Base-by-base conservation (phyloP, 1,140 invertebrate genomes). In the Caenorhabditis latens region DNA sequence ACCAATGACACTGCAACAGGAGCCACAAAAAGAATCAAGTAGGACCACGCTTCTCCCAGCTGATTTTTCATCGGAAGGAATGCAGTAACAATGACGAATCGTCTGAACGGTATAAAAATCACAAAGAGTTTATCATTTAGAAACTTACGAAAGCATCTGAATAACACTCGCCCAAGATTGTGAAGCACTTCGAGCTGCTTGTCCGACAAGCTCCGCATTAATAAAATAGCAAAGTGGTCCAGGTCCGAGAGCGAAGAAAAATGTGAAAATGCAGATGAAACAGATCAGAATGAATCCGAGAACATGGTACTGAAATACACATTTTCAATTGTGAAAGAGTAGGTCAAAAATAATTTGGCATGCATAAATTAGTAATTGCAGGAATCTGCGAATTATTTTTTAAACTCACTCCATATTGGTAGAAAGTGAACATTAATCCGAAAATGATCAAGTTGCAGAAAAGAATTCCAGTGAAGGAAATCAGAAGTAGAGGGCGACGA, bases 221-320 rank as follows among this genome's bases (percentile, higher is more conserved):
- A 91, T 90, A 53, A 91, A 91, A 75, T 88, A 91, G 75, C 89
- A 92, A 8, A 91, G 65, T 42, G 90, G 90, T 19, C 90, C 90
- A 19, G 90, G 90, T 4, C 90, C 90, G 42, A 89, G 87, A 53
- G 90, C 84, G 79, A 91, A 91, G n/a, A 89, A 88, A 53, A 92
- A 42, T n/a, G 90, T 88, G 84, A 91, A 91, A 9, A 92, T 57
- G 63, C 89, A 86, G 63, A 91, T 90, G 19, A 87, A 89, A 50
- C 84, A 42, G 19, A 92, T 91, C 42, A 91, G 89, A 61, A 86
- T 90, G 61, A 88, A 79, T 46, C 90, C 90, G 4, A 92, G 63
- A 82, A 87, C 92, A 14, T 67, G 57, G 46, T 87, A 89, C 90
- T 91, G 83, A 85, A 90, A 71, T 32, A 32, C 32, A 32, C 32